Conservation (phyloP, 2,113 vertebrate species). For the Zosterops hypoxanthus region DNA sequence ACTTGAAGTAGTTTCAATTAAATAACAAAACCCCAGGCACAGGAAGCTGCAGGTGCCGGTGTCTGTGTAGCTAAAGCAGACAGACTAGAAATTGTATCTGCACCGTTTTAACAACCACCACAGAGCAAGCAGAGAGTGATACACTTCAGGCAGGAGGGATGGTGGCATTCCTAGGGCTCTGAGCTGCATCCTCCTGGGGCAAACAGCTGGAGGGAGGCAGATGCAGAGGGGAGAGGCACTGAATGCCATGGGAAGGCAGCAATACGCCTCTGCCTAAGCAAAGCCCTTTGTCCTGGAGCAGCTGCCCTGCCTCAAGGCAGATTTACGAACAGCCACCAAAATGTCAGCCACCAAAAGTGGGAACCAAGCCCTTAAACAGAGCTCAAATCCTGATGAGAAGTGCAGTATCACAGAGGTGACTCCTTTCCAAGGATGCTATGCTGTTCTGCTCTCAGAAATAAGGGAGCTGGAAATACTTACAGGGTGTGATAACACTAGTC, state of each 20-base stretch:
- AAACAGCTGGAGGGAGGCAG: neutral
- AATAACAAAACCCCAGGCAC: fast-evolving
- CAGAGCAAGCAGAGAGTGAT: fast-evolving
- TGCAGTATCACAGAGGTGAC: neutral
- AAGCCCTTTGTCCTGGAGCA: neutral
- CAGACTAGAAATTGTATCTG: neutral
- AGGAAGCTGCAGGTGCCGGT: fast-evolving
- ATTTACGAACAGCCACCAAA: neutral
- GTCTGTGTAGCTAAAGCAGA: neutral
- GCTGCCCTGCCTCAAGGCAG: neutral
- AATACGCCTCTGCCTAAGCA: neutral
- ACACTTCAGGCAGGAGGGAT: neutral
- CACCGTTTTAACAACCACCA: fast-evolving
- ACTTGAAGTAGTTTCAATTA: neutral
- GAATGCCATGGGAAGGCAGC: neutral
- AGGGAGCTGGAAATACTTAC: neutral
- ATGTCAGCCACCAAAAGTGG: neutral
- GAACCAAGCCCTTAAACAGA: neutral
- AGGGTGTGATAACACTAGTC: neutral
- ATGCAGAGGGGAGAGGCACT: neutral
- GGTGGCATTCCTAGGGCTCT: neutral
- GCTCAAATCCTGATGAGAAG: neutral
- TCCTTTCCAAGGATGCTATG: neutral
- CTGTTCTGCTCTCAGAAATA: neutral
- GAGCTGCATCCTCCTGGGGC: neutral